Evolutionary conservation across 2,888 invertebrate species (phyloP).

Genomic region (Rapana venosa): DNA sequence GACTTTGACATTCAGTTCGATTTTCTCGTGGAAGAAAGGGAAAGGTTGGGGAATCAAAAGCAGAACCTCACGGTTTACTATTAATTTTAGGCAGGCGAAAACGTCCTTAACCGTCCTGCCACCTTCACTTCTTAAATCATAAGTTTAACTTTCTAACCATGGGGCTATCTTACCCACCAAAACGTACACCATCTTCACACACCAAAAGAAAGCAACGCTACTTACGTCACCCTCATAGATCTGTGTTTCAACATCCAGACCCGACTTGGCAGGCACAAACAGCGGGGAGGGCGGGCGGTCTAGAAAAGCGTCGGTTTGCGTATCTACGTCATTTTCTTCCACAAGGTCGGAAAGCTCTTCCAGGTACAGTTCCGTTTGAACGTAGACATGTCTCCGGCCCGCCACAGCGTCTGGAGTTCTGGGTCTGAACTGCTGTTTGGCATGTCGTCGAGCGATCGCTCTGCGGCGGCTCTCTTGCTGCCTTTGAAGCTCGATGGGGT

Average conservation of each 20-base stretch:
- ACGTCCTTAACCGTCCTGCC: too few relatives aligned
- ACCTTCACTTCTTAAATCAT: too few relatives aligned
- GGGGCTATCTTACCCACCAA: too few relatives aligned
- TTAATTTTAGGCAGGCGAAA: too few relatives aligned
- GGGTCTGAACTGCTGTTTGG: slow-evolving; percentile 82
- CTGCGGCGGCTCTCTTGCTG: slow-evolving; percentile 85
- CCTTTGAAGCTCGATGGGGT: slow-evolving; percentile 78
- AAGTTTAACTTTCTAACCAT: too few relatives aligned
- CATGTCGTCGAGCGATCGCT: slow-evolving; percentile 86
- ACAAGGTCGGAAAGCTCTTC: slow-evolving; percentile 85
- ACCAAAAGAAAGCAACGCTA: background rate
- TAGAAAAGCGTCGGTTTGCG: slow-evolving; percentile 92
- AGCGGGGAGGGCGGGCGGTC: slow-evolving; percentile 89
- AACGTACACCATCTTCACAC: too few relatives aligned
- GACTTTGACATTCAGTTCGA: too few relatives aligned
- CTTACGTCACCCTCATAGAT: slow-evolving; percentile 91
- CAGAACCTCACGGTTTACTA: too few relatives aligned
- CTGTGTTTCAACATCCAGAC: slow-evolving; percentile 90
- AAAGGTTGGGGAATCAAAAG: too few relatives aligned
- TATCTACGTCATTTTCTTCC: slow-evolving; percentile 87
- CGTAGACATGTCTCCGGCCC: slow-evolving; percentile 89
- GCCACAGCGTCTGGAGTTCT: slow-evolving; percentile 88
- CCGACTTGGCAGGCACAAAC: slow-evolving; percentile 87
- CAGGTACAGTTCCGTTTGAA: slow-evolving; percentile 93
- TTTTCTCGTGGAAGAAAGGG: too few relatives aligned